Evolutionary conservation across 37 sponge, comb jelly and placozoan genomes (phyloP).

Genomic region (Beroe ovata): DNA sequence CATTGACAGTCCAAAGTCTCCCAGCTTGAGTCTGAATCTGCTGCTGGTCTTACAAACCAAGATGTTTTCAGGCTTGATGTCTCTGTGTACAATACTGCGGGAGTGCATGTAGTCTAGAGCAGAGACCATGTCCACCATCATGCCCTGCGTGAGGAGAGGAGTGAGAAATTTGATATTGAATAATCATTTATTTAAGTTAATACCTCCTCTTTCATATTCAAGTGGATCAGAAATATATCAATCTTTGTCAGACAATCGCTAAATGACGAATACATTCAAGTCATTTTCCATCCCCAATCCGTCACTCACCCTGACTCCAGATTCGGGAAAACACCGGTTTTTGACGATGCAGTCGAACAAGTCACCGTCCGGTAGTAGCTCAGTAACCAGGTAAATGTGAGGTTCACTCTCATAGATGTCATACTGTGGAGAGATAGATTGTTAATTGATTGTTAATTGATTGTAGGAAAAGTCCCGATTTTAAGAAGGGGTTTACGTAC

Average conservation of each 20-base stretch:
- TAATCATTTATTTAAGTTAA: neutral
- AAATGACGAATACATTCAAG: no score
- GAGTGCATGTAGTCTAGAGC: slow-evolving; percentile 85
- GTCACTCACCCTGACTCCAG: slow-evolving; percentile 12
- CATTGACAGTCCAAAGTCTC: slow-evolving; percentile 76
- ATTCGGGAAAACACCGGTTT: slow-evolving; percentile 72
- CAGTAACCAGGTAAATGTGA: slow-evolving; percentile 71
- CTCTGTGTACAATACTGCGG: slow-evolving; percentile 75
- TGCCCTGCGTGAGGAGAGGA: neutral
- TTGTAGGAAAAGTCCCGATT: no score
- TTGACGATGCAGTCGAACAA: slow-evolving; percentile 78
- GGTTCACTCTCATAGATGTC: slow-evolving; percentile 67
- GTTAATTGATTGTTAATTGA: no score
- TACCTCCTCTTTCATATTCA: no score
- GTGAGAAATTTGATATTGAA: neutral
- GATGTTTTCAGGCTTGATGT: slow-evolving; percentile 61
- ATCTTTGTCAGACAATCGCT: no score
- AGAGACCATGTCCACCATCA: slow-evolving; percentile 74
- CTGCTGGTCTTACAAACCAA: neutral
- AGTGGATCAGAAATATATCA: no score
- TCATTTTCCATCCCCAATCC: no score
- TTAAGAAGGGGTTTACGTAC: no score
- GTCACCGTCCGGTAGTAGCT: slow-evolving; percentile 76
- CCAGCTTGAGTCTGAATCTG: slow-evolving; percentile 72
- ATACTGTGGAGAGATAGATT: slow-evolving; percentile 31